These are phyloP conservation scores for Rallus crepitans DNA, from an alignment of 2,797 vertebrate species.

Conservation along the genomic window DNA sequence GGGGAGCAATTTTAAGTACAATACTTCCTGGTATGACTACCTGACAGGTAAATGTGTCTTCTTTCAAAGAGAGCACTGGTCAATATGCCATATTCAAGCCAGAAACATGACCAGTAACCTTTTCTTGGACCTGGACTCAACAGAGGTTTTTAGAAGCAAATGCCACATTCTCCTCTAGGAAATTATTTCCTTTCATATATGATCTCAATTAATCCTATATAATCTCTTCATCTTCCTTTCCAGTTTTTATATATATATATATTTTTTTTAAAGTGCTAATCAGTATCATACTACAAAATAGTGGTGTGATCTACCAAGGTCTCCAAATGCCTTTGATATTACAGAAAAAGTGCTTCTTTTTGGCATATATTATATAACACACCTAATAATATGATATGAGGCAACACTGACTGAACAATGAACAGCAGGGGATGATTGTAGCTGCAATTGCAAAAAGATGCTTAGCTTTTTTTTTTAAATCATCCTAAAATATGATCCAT, in stretches of 20 bases:
- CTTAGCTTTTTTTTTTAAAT: background rate
- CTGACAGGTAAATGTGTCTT: background rate
- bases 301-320: background rate
- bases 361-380: background rate
- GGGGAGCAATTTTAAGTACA: background rate
- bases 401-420: accelerated
- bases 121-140: background rate
- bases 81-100: background rate
- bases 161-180: background rate
- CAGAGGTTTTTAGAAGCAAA: background rate
- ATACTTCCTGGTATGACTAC: background rate
- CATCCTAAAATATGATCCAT: background rate
- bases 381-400: background rate
- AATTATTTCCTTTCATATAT: background rate
- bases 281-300: background rate
- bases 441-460: background rate
- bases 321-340: background rate
- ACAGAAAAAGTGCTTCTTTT: background rate
- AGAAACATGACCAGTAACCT: background rate
- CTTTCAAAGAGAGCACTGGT: background rate
- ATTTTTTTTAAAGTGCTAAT: background rate
- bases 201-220: background rate
- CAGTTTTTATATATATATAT: too few relatives aligned
- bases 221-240: background rate
- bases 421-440: background rate